A percentile compares a stretch with the other conserved stretches of the same genome.
phyloP scores from a whole-genome alignment of 2,888 invertebrate genomes.

The Odontocolon sp. region DNA sequence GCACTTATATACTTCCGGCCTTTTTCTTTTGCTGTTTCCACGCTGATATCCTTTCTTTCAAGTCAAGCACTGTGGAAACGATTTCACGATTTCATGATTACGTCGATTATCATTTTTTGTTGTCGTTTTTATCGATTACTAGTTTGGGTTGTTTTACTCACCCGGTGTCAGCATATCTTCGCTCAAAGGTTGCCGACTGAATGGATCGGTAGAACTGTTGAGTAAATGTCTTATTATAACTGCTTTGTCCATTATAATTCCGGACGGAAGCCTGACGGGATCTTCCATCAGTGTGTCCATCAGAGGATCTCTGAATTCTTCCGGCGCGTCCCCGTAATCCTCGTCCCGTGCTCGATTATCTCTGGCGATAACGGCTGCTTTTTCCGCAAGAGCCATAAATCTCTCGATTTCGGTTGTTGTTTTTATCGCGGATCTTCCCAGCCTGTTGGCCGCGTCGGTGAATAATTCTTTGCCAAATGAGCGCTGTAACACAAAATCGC shows the following conservation, averaged over 20 bases:
- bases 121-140: background rate
- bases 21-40: constrained; percentile 92
- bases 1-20: constrained; percentile 73
- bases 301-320: constrained; percentile 97
- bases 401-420: constrained; percentile 92
- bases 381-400: constrained; percentile 89
- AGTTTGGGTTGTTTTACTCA: constrained; percentile 77
- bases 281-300: constrained; percentile 99
- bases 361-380: constrained; percentile 89
- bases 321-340: constrained; percentile 97
- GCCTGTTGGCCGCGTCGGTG: constrained; percentile 92
- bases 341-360: constrained; percentile 94
- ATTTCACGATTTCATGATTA: too few species aligned
- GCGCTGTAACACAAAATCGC: constrained; percentile 83
- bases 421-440: constrained; percentile 92
- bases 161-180: constrained; percentile 96
- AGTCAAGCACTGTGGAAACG: constrained; percentile 86
- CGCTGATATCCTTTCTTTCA: constrained; percentile 92
- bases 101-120: too few species aligned
- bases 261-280: constrained; percentile 95
- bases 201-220: constrained; percentile 98
- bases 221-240: constrained; percentile 96
- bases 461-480: constrained; percentile 97
- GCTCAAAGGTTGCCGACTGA: constrained; percentile 96
- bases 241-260: constrained; percentile 94